Evolutionary conservation across 2,113 vertebrate species (phyloP), one percentile per base, ranked within the genome.

Genomic region (Pseudorectes ferrugineus): DNA sequence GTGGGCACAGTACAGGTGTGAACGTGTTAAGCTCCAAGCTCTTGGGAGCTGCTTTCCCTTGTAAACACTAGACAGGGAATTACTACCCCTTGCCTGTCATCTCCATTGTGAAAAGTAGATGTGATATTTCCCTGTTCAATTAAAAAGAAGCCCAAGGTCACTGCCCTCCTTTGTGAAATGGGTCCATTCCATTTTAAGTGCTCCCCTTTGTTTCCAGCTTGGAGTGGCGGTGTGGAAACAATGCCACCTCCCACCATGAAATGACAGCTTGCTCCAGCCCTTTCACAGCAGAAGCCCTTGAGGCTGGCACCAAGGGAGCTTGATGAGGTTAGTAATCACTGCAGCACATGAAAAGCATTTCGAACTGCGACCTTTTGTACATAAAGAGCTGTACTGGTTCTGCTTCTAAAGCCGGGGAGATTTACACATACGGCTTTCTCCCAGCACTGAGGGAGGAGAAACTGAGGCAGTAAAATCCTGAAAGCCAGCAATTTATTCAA

Each of bases 321-420:
- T 94, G 92, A 97, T 97, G 96, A 97, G 94, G 94, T 96, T 96
- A 94, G 94, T 43, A 85, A 55, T 92, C 88, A 97, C 93, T 76
- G 57, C 80, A 89, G 96, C 96, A 96, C 93, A 93, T 23, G 36
- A 91, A 86, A 96, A 94, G 88, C 7, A 55, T 89, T 95, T 38
- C 88, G 94, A 71, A 51, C 88, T 73, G 7, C 1, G 38, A 93
- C 58, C 55, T 73, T 91, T 80, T 79, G 85, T 84, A 97, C 92
- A 96, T 89, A 85, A 66, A 61, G 62, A 81, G 68, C 81, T 92
- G 18, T 8, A 71, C 52, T 43, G 49, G 58, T 82, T 87, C 62
- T 95, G 77, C 38, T 38, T 85, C 75, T 62, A 68, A 84, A 86
- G 70, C 65, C 1, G 0, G 33, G 19, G 29, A 91, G 74, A 83